These are phyloP conservation scores for Dicrurus megarhynchus DNA, from an alignment of 2,113 vertebrate genomes.

Conservation along the genomic window DNA sequence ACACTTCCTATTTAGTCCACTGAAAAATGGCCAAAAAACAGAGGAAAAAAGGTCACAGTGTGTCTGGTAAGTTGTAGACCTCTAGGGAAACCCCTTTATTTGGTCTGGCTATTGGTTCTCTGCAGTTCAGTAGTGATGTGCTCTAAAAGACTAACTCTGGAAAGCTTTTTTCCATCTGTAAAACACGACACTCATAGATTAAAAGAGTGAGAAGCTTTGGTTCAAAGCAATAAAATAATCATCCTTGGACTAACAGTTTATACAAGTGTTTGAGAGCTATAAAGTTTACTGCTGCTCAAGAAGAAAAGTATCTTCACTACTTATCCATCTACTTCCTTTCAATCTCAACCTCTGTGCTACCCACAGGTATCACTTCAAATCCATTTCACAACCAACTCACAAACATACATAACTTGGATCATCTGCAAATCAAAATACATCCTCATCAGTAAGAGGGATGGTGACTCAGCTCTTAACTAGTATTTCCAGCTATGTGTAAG, in stretches of 20 bases:
- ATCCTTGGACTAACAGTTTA: not conserved
- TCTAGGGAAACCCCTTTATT: not conserved
- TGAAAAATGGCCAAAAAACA: not conserved
- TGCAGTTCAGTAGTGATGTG: not conserved
- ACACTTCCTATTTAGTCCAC: not conserved
- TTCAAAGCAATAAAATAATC: not conserved
- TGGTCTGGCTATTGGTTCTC: not conserved
- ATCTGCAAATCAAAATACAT: not conserved
- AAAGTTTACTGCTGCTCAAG: not conserved
- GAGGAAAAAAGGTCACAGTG: not conserved
- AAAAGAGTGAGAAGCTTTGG: not conserved
- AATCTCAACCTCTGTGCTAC: not conserved
- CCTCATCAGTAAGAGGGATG: not conserved
- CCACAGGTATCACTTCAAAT: not conserved
- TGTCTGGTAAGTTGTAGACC: not conserved
- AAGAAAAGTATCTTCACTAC: not conserved
- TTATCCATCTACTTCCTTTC: not conserved
- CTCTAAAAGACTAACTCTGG: not conserved
- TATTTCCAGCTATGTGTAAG: not conserved
- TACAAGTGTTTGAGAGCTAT: not conserved
- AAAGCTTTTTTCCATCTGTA: not conserved
- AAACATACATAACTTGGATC: not conserved
- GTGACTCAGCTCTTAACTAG: not conserved
- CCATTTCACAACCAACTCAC: not conserved
- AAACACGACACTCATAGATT: rapidly evolving